Percentiles rank a stretch among this genome's conserved stretches.
Conservation (phyloP, 1,140 invertebrate genomes). For the Lepidurus couesii region DNA sequence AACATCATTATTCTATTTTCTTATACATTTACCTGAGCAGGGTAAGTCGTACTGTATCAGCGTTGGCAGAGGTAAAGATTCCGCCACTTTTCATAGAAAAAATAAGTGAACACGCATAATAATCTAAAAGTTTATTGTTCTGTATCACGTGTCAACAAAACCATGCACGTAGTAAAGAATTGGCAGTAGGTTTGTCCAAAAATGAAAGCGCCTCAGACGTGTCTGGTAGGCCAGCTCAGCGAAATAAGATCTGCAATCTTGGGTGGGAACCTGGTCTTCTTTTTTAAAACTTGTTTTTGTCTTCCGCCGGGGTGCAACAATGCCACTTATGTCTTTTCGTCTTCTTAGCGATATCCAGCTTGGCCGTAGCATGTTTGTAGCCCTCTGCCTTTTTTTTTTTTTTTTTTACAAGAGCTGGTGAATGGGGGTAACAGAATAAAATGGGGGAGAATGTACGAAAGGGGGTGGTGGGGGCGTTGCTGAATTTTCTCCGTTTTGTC, state of each 20-base stretch:
- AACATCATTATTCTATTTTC: no score
- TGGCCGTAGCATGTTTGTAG: neutral
- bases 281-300: neutral
- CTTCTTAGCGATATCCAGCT: slow-evolving; percentile 5
- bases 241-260: slow-evolving; percentile 11
- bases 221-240: neutral
- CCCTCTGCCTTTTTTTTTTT: neutral
- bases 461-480: neutral
- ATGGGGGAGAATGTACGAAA: neutral
- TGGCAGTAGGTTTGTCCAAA: slow-evolving; percentile 29
- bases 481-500: neutral
- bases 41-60: no score
- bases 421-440: slow-evolving; percentile 19
- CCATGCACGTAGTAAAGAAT: slow-evolving; percentile 31
- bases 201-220: slow-evolving; percentile 26
- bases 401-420: neutral
- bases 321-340: neutral
- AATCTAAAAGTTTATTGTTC: slow-evolving; percentile 29
- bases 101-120: neutral
- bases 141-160: slow-evolving; percentile 33
- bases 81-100: no score
- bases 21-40: no score
- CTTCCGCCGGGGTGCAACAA: slow-evolving; percentile 18
- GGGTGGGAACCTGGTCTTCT: slow-evolving; percentile 9
- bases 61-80: no score